Base-by-base conservation (phyloP, 30 jellyfish, hydroid and myxozoan species). In the Morbakka virulenta region DNA sequence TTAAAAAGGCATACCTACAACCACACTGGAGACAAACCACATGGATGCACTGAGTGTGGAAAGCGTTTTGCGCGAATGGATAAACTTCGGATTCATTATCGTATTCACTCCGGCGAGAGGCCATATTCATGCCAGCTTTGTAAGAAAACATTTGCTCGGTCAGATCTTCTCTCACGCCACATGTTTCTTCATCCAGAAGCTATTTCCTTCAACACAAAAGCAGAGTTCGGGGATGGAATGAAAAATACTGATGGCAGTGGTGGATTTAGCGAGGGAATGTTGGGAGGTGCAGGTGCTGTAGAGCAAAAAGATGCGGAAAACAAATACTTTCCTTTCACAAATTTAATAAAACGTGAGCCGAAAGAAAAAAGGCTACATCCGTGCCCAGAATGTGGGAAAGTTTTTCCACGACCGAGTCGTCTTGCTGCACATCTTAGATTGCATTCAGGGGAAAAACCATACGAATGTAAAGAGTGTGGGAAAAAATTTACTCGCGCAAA, bases 401-500 rank as follows among this genome's bases (percentile, higher is more conserved):
- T 41, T 6, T 41, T 41, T 17, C 57, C 57, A 41, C 57, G 57
- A 41, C 57, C 57, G 17, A 41, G 57, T 17, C 9, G 57, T 6
- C 57, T 41, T 6, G 57, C 57, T 41, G 57, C 57, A 41, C 57
- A 41, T 17, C 17, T 41, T 6, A 41, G 57, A 41, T 41, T 41
- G 57, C 71, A 57, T 22, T 13, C 32, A 4, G 71, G 71, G 24
- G 71, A 57, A 57, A 57, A 24, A 57, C 71, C 31, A 13, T 57
- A 57, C 31, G 71, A 57, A 57, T 57, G 71, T 22, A 24, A 24
- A 57, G 71, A 57, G 22, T 57, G 71, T 57, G 71, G 31, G 12
- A 57, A 57, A 57, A n/a, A 24, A 26, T 57, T 57, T 57, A 57
- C 71, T 26, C 71, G 31, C 12, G 71, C 71, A 12, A 13, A n/a